A percentile compares a stretch with the other conserved stretches of the same genome.
phyloP scores from a whole-genome alignment of 2,797 vertebrate genomes.

The Lerista edwardsae region DNA sequence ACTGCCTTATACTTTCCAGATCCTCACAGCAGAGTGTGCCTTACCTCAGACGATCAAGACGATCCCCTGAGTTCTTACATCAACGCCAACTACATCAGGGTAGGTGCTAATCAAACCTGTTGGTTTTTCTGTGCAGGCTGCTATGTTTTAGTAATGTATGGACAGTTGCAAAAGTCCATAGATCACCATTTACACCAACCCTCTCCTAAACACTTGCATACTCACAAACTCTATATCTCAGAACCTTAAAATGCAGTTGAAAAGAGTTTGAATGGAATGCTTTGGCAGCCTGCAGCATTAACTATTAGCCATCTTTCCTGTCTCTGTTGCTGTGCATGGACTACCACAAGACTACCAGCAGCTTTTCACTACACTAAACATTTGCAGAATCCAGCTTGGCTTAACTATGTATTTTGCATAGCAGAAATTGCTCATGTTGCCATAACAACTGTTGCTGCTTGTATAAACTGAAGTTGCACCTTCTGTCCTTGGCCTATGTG shows the following conservation, averaged over 20 bases:
- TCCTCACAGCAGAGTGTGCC: conserved; percentile 96
- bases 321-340: background rate
- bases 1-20: conserved; percentile 79
- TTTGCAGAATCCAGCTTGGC: conserved; percentile 13
- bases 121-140: background rate
- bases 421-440: conserved; percentile 9
- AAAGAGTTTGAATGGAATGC: background rate
- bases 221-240: background rate
- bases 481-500: conserved; percentile 5
- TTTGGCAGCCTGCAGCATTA: background rate
- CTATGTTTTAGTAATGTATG: background rate
- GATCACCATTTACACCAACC: background rate
- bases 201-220: background rate
- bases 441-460: background rate
- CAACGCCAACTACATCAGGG: conserved; percentile 97
- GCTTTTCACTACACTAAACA: background rate
- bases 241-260: background rate
- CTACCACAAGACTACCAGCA: background rate
- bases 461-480: background rate
- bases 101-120: conserved; percentile 71
- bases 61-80: conserved; percentile 97
- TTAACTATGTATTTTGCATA: conserved; percentile 23
- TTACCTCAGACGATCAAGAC: conserved; percentile 89
- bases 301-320: background rate
- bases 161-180: background rate